Conservation (phyloP, 2,797 vertebrate species). For the Cossypha heuglini region DNA sequence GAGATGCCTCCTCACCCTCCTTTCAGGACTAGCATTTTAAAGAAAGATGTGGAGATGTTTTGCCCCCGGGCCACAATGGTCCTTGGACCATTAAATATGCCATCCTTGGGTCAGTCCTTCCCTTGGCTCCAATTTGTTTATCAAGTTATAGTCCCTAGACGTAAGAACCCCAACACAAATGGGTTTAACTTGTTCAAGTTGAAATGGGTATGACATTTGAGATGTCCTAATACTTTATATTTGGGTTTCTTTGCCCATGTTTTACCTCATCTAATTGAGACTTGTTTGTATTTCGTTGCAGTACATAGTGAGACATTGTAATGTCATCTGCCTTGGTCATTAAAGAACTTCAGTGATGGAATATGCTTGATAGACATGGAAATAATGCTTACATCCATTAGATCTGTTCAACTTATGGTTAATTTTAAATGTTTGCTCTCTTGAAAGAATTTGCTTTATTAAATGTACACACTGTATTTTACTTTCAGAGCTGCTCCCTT, state of each 20-base stretch:
- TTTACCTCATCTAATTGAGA: neutral
- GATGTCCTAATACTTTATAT: neutral
- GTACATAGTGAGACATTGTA: accelerated
- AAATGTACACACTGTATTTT: neutral
- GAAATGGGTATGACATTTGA: neutral
- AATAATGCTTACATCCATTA: neutral
- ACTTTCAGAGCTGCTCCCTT: neutral
- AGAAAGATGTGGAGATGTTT: neutral
- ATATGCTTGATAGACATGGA: neutral
- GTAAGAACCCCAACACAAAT: neutral
- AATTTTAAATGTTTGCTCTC: neutral
- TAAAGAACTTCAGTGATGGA: neutral
- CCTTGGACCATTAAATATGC: neutral
- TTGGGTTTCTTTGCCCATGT: neutral
- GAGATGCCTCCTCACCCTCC: neutral
- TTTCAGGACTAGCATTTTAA: neutral
- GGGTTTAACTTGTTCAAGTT: neutral
- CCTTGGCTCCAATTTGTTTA: neutral
- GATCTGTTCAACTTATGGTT: neutral
- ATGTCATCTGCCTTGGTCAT: neutral
- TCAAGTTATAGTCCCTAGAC: neutral
- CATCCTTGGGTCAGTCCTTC: neutral
- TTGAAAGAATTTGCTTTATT: neutral
- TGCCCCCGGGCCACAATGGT: neutral
- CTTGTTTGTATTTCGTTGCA: neutral